Evolutionary conservation across 2,888 invertebrate genomes (phyloP), one percentile per base, ranked within the genome.

Genomic region (Chrysodeixis includens): DNA sequence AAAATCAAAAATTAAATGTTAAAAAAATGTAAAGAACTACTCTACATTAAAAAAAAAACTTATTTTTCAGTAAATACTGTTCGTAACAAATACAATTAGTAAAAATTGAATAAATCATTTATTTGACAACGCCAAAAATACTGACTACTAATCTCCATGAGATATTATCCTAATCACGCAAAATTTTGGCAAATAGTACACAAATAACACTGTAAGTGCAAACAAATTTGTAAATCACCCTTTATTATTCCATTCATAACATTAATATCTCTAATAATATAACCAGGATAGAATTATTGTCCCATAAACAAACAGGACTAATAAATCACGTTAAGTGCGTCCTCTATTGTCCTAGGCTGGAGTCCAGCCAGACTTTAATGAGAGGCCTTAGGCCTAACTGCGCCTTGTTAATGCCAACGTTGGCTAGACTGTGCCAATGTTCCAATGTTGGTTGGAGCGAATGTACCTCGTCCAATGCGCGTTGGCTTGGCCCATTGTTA

Each of bases 301-400:
- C 26, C 58, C 55, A 26, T 44, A 66, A 67, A 70, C 68, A 68
- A 75, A 69, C 68, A 71, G 35, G 20, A 49, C 57, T 40, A 69
- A 73, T 78, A 73, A 62, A 78, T 78, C 78, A 78, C 56, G 56
- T 67, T 71, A 71, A 78, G 62, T 76, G 67, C 67, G 63, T 60
- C 58, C 68, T 72, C 69, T 40, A 77, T 78, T 69, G 71, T 73
- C 73, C 71, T 71, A 46, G 20, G 6, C 66, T 78, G 78, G 78
- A 76, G 67, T 60, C 54, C 51, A 26, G 76, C 78, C 78, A 78
- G 71, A 69, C 62, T 74, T 78, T 74, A 78, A 76, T 78, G 69
- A 70, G 70, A 70, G 56, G 59, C 67, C 63, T 57, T 16, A 65
- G 55, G 30, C 61, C 52, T 66, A 57, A 56, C 61, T 46, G 32